Evolutionary conservation across 2,888 invertebrate genomes (phyloP), one percentile per base, ranked within the genome.

Genomic region (Biston betularia): DNA sequence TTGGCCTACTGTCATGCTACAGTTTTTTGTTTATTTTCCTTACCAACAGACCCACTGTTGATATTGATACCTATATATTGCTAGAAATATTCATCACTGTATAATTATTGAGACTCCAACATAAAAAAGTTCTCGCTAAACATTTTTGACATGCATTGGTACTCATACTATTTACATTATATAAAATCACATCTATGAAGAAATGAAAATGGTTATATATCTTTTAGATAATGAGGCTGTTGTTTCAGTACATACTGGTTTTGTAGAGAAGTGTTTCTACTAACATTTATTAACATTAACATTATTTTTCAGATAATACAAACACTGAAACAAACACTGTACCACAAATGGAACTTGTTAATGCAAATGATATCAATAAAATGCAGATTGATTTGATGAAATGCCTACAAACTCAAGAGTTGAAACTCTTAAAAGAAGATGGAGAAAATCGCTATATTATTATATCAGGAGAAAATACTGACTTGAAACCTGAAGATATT

Each of bases 371-470:
- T 33, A 77, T 77, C n/a, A 82, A 75, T 46, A 86, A 85, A 71
- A 86, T 90, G 83, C 92, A 89, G 79, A 85, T 87, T 42, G 89
- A 90, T 50, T 68, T 86, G 42, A 71, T 78, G 14, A 89, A 89
- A 67, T 79, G 82, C 59, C 68, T 85, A 4, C 82, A 86, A 63
- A 83, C 80, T 6, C 84, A 86, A 60, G 89, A 89, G 57, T 54
- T 92, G 44, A 89, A 89, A 61, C 72, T 92, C 46, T 76, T 91
- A 3, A 86, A 87, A 45, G 77, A 68, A 55, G 67, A 86, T 74
- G 87, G 85, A 0, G 82, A 84, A 14, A 84, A 81, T 50, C 82
- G 85, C 48, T 93, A 89, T 72, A 80, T 92, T 54, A 84, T 92
- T 52, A 75, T 92, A 24, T 79, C 85, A 0, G 79, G 85, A 40